These are phyloP conservation scores for Morpho helenor DNA, from an alignment of 2,888 invertebrate species.

Conservation along the genomic window DNA sequence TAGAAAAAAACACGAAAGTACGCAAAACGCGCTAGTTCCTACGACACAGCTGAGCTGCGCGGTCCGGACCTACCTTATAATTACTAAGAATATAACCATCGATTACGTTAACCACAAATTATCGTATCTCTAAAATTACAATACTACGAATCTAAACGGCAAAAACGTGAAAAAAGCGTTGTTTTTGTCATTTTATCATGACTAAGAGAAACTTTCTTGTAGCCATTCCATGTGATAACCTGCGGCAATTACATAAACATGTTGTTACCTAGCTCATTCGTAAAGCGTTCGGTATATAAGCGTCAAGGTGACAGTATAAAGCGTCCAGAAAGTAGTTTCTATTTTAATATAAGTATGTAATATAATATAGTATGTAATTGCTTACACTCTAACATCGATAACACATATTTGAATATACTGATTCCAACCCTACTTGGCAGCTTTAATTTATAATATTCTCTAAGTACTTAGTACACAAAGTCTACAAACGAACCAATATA, in stretches of 20 bases:
- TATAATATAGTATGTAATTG: constrained; percentile 15
- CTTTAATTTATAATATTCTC: constrained; percentile 16
- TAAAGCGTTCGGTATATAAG: constrained; percentile 8
- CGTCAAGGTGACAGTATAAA: constrained; percentile 16
- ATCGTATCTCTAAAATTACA: constrained; percentile 9
- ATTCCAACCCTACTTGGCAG: constrained; percentile 21
- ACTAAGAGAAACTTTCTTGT: background rate
- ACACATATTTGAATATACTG: constrained; percentile 13
- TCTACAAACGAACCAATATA: constrained; percentile 5
- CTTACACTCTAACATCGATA: constrained; percentile 21
- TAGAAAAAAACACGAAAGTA: constrained; percentile 9
- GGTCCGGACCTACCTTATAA: constrained; percentile 5
- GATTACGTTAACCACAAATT: constrained; percentile 13
- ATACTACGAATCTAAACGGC: constrained; percentile 16
- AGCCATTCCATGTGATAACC: background rate
- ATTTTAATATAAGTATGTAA: constrained; percentile 14
- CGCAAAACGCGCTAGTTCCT: background rate
- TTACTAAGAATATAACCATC: constrained; percentile 7
- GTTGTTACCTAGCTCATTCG: background rate
- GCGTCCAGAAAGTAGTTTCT: constrained; percentile 13
- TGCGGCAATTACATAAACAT: background rate
- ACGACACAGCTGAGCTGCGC: background rate
- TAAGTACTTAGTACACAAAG: constrained; percentile 6
- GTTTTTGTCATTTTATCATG: background rate
- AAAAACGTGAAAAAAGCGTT: constrained; percentile 15